A percentile compares a stretch with the other conserved stretches of the same genome.
phyloP scores from a whole-genome alignment of 2,888 invertebrate species.

The Drosophila seclusa region DNA sequence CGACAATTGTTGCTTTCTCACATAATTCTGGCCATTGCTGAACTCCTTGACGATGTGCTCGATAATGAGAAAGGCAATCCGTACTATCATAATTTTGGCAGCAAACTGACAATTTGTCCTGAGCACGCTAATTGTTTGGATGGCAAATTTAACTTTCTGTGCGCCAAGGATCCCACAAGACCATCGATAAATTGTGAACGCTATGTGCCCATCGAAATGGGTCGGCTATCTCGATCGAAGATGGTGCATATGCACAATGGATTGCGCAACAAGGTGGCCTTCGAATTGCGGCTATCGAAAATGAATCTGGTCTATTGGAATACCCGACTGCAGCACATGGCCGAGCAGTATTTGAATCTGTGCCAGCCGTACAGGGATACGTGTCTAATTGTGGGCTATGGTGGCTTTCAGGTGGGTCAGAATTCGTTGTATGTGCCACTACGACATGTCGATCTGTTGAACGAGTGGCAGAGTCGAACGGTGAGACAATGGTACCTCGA shows the following conservation, averaged over 20 bases:
- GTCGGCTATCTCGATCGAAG: not conserved
- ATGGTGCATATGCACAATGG: constrained; percentile 52
- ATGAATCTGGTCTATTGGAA: constrained; percentile 64
- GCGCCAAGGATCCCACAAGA: not conserved
- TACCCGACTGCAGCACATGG: constrained; percentile 42
- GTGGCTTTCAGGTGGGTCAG: constrained; percentile 34
- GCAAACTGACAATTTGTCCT: constrained; percentile 30
- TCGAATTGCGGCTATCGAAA: constrained; percentile 25
- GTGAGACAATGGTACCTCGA: constrained; percentile 44
- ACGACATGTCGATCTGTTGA: not conserved
- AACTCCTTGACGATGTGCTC: fast-evolving
- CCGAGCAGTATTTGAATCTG: constrained; percentile 44
- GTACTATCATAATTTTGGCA: constrained; percentile 50
- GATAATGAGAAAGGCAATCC: constrained; percentile 18
- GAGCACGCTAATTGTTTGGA: constrained; percentile 20
- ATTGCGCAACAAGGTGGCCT: constrained; percentile 49
- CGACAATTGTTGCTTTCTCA: not conserved
- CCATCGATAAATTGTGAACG: constrained; percentile 22
- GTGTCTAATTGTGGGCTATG: constrained; percentile 36
- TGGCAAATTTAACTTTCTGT: constrained; percentile 39
- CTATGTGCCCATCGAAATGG: constrained; percentile 15
- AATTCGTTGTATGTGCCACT: constrained; percentile 32
- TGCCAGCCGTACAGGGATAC: constrained; percentile 37
- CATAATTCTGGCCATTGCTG: not conserved
- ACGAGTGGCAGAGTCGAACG: constrained; percentile 41